Evolutionary conservation across 1,140 invertebrate species (phyloP).

Genomic region (Drosophila arizonae): DNA sequence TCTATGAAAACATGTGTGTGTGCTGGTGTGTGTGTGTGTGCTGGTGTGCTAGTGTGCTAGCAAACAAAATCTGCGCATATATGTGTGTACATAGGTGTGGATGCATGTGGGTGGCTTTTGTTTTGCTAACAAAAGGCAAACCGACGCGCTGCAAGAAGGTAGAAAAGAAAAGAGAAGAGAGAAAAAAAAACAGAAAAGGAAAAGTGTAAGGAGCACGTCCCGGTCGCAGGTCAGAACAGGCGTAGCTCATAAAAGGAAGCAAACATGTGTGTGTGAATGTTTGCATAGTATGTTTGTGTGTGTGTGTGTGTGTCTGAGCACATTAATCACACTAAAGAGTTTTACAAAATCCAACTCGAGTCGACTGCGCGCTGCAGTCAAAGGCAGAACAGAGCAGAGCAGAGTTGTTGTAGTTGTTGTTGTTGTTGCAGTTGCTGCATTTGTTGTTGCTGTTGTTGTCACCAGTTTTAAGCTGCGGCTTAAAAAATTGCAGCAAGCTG

Average conservation of each 20-base stretch:
- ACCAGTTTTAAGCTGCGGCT: conserved; percentile 74
- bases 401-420: conserved; percentile 31
- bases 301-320: conserved; percentile 54
- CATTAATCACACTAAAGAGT: conserved; percentile 81
- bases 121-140: conserved; percentile 70
- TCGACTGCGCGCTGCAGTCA: conserved; percentile 30
- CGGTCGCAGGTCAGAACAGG: conserved; percentile 64
- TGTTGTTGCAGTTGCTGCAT: conserved; percentile 50
- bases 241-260: conserved; percentile 73
- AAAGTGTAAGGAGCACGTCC: conserved; percentile 80
- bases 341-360: conserved; percentile 76
- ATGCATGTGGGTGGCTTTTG: conserved; percentile 65
- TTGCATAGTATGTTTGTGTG: conserved; percentile 37
- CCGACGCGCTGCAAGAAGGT: conserved; percentile 37
- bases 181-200: conserved; percentile 57
- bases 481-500: conserved; percentile 60
- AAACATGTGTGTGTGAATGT: conserved; percentile 28
- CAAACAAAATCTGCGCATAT: conserved; percentile 55
- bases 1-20: conserved; percentile 1
- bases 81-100: conserved; percentile 3
- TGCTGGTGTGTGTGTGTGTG: conserved; percentile 8
- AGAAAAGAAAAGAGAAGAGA: background rate
- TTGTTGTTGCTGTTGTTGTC: conserved; percentile 59
- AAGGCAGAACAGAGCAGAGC: conserved; percentile 7
- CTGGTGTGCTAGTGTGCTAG: conserved; percentile 33